Evolutionary conservation across 2,797 vertebrate species (phyloP), one percentile per base, ranked within the genome.

Genomic region (Psittacula echo): DNA sequence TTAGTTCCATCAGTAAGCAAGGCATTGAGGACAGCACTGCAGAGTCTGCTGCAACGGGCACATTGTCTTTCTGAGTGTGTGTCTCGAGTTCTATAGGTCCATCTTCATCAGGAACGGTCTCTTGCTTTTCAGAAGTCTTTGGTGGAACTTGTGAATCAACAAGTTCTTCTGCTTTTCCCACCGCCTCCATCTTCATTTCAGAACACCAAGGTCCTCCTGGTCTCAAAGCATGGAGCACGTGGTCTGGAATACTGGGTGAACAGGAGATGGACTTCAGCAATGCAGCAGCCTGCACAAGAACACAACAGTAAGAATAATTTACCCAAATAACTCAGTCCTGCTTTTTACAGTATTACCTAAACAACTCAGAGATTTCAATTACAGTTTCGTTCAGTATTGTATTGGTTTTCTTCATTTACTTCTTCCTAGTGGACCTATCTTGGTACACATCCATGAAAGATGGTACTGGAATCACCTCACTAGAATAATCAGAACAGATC

Each of bases 141-240:
- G 98, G 95, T 60, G 98, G 98, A 94, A 97, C 98, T 97, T 99
- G 98, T 7, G 98, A 98, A 96, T 99, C 98, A 80, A 98, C 97
- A 97, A 98, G 98, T 96, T 99, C 98, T 96, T 99, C 98, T 90
- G 98, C 96, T 98, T 99, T 99, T 97, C 98, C 98, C 51, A 97
- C 98, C 92, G 99, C 98, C 97, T 99, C 99, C 99, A 99, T 99
- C 99, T 99, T 99, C 99, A 99, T 99, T 98, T 98, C 98, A 99
- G 95, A 98, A 95, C 94, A 96, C 76, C 50, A 48, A 89, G 62
- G 91, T 85, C 48, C 93, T 95, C 90, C 93, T 80, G 70, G 71
- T 80, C 60, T 96, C 98, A 98, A 89, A 98, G 97, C 98, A 98
- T 99, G 97, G 98, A 98, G 97, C 96, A 96, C 96, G 60, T 67